These are phyloP conservation scores for Cotesia congregata DNA, from an alignment of 2,888 invertebrate genomes.

Conservation along the genomic window DNA sequence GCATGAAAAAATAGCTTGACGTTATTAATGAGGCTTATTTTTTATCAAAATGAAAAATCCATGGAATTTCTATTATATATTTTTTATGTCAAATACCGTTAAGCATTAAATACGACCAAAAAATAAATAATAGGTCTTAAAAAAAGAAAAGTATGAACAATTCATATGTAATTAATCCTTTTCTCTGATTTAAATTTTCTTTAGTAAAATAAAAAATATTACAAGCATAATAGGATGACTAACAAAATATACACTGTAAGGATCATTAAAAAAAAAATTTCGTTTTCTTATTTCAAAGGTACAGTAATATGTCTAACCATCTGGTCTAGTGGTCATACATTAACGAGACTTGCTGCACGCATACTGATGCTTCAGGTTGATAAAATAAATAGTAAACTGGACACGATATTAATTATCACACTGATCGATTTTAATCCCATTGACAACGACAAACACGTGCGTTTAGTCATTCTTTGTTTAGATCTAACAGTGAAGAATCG, in stretches of 20 bases:
- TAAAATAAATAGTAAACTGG: neutral
- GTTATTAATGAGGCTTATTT: neutral
- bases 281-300: neutral
- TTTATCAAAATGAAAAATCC: neutral
- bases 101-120: neutral
- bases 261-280: neutral
- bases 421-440: slow-evolving; percentile 3
- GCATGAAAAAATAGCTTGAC: neutral
- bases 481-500: neutral
- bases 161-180: neutral
- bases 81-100: neutral
- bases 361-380: slow-evolving; percentile 3
- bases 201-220: neutral
- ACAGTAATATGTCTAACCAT: slow-evolving; percentile 1
- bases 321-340: neutral
- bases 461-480: slow-evolving; percentile 5
- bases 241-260: neutral
- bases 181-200: neutral
- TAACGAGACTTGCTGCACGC: neutral
- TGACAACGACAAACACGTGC: slow-evolving; percentile 1
- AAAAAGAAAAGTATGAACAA: neutral
- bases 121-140: neutral
- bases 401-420: slow-evolving; percentile 10
- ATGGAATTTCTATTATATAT: neutral
- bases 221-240: neutral